Conservation (phyloP, 2,113 vertebrate genomes). For the Macquaria ambigua region DNA sequence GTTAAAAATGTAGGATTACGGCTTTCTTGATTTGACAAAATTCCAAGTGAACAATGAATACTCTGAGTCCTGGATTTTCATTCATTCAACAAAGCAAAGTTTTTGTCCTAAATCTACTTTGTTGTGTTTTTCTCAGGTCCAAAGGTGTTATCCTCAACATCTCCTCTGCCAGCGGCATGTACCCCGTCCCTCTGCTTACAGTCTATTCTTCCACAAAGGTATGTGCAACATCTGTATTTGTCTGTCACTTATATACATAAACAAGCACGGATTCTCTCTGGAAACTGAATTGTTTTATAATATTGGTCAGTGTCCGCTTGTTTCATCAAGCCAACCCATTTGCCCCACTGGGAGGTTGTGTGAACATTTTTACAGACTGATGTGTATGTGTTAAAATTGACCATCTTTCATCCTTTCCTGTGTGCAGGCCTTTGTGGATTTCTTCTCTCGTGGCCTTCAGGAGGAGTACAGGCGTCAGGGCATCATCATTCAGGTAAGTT, state of each 20-base stretch:
- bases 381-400: background rate
- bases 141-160: constrained; percentile 94
- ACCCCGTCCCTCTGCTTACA: constrained; percentile 88
- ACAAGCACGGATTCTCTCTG: background rate
- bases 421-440: constrained; percentile 93
- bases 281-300: background rate
- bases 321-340: background rate
- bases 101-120: constrained; percentile 1
- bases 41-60: background rate
- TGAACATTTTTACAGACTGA: background rate
- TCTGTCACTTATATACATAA: background rate
- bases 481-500: constrained; percentile 94
- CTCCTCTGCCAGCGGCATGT: constrained; percentile 89
- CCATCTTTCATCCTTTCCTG: background rate
- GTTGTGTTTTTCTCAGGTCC: constrained; percentile 70
- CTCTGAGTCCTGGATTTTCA: background rate
- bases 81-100: background rate
- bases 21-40: background rate
- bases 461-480: constrained; percentile 93
- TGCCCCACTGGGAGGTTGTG: background rate
- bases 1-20: background rate
- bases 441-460: constrained; percentile 92
- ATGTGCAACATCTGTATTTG: background rate
- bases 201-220: constrained; percentile 96
- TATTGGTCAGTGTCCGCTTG: background rate